Percentiles rank a stretch among this genome's conserved stretches.
Conservation (phyloP, 2,888 invertebrate genomes). For the Oxycera nigricornis region DNA sequence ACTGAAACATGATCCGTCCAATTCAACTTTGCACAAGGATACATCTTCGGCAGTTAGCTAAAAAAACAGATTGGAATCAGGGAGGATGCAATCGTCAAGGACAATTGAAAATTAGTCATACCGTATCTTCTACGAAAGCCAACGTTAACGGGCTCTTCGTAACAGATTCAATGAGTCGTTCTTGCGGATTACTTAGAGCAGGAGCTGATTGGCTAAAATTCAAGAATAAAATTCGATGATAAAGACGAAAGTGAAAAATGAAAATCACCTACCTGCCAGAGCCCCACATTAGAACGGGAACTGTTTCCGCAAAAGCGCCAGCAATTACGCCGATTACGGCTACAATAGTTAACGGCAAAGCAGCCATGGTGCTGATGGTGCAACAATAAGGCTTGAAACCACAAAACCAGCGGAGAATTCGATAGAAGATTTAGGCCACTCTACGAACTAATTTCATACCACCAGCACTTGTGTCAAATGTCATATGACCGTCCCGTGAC, state of each 20-base stretch:
- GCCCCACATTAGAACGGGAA: constrained; percentile 70
- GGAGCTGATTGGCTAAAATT: constrained; percentile 53
- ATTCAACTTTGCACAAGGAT: constrained; percentile 56
- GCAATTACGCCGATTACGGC: constrained; percentile 53
- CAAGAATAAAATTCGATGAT: no score
- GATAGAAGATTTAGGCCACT: background rate
- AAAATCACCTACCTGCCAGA: constrained; percentile 55
- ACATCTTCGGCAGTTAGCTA: constrained; percentile 64
- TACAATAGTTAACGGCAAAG: background rate
- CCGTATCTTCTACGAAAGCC: constrained; percentile 64
- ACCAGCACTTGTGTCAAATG: constrained; percentile 32
- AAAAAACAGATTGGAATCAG: constrained; percentile 39
- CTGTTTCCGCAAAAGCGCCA: constrained; percentile 59
- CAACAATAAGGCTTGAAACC: background rate
- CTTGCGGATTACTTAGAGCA: constrained; percentile 52
- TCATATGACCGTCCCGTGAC: constrained; percentile 41
- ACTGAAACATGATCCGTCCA: constrained; percentile 60
- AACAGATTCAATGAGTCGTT: constrained; percentile 52
- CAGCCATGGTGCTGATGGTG: background rate
- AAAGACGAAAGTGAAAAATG: background rate
- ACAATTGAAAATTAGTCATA: constrained; percentile 52
- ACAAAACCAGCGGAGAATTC: background rate
- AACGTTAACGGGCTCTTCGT: constrained; percentile 60
- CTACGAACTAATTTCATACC: constrained; percentile 22
- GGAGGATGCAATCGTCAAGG: constrained; percentile 16